Evolutionary conservation across 1,140 invertebrate genomes (phyloP).

Genomic region (Thaumatotibia leucotreta): DNA sequence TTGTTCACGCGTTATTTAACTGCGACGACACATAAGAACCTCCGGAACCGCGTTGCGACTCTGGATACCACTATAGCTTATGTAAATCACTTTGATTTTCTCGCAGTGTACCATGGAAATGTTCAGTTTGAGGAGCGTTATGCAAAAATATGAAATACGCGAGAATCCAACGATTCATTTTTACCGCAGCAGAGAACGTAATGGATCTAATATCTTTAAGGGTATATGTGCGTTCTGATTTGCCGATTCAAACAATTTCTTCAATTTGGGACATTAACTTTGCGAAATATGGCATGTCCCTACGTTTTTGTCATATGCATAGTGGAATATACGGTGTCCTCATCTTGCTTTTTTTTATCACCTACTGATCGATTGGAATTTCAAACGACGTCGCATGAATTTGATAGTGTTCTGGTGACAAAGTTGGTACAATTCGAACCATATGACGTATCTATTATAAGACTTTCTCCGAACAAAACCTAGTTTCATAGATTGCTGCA

Average conservation of each 20-base stretch:
- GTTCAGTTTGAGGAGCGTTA: constrained; percentile 5
- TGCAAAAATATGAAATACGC: constrained; percentile 12
- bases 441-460: not conserved
- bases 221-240: constrained; percentile 24
- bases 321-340: constrained; percentile 31
- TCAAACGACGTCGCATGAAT: constrained; percentile 44
- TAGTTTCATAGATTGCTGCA: too few species aligned
- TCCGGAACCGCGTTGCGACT: constrained; percentile 36
- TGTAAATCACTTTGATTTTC: constrained; percentile 40
- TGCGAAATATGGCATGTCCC: constrained; percentile 15
- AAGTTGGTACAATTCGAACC: not conserved
- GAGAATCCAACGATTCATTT: not conserved
- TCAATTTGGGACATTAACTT: constrained; percentile 17
- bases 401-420: constrained; percentile 25
- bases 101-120: constrained; percentile 9
- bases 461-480: too few species aligned
- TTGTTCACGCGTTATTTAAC: constrained; percentile 57
- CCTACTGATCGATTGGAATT: constrained; percentile 37
- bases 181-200: not conserved
- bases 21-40: constrained; percentile 40
- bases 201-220: constrained; percentile 1
- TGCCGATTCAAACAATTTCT: constrained; percentile 3
- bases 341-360: constrained; percentile 46
- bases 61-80: constrained; percentile 29
- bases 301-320: constrained; percentile 16